Percentiles rank a stretch among this genome's conserved stretches.
These are phyloP conservation scores for Aleiodes sp. DNA, from an alignment of 1,140 invertebrate species.

Conservation along the genomic window DNA sequence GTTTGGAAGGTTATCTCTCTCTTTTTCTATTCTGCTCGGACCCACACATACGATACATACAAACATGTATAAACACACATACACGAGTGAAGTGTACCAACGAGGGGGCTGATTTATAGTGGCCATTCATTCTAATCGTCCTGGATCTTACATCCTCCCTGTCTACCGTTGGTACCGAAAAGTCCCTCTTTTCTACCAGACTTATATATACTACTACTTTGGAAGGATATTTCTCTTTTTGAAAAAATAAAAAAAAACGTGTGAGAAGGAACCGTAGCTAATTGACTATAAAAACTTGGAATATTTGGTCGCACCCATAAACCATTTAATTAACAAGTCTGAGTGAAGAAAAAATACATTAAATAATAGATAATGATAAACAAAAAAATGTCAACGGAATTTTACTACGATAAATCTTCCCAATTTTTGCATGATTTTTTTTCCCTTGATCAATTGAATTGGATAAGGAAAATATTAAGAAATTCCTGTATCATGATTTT, in stretches of 20 bases:
- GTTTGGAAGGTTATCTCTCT: conserved; percentile 10
- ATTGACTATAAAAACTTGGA: conserved; percentile 60
- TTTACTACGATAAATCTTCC: background rate
- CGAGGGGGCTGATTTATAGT: conserved; percentile 63
- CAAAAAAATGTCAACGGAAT: conserved; percentile 16
- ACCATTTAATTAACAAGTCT: conserved; percentile 58
- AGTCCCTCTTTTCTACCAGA: background rate
- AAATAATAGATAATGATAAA: no score
- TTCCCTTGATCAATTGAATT: no score
- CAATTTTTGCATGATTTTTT: no score
- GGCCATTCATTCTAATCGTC: conserved; percentile 67
- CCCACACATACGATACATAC: no score
- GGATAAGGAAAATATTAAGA: no score
- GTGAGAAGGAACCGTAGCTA: conserved; percentile 43
- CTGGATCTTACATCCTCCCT: conserved; percentile 59
- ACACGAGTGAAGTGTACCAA: conserved; percentile 43
- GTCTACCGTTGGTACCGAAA: conserved; percentile 51
- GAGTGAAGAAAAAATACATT: conserved; percentile 10
- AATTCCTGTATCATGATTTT: no score
- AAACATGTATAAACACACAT: no score
- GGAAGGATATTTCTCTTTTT: background rate
- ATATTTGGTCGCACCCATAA: conserved; percentile 55
- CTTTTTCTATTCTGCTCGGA: conserved; percentile 19
- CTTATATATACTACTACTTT: background rate
- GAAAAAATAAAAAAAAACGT: no score